These are phyloP conservation scores for Philopotamus ludificatus DNA, from an alignment of 1,140 invertebrate species.

Conservation along the genomic window DNA sequence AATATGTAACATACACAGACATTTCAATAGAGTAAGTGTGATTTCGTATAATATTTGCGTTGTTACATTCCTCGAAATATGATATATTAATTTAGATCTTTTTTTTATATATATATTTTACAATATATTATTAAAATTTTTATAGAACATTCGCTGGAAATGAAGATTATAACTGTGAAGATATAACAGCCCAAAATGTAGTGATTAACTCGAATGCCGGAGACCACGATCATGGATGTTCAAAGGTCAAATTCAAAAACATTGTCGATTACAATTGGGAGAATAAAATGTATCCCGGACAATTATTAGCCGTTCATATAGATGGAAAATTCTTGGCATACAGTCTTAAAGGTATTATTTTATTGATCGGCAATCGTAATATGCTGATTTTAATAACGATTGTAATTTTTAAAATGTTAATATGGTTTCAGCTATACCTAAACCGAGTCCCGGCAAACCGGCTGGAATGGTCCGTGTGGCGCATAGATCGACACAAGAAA, in stretches of 20 bases:
- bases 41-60: not conserved
- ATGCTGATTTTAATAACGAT: not conserved
- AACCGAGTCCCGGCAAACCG: conserved; percentile 60
- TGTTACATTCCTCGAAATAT: no score
- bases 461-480: conserved; percentile 82
- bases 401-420: conserved; percentile 7
- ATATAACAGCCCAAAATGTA: conserved; percentile 68
- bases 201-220: conserved; percentile 69
- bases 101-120: conserved; percentile 7
- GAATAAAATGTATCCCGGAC: conserved; percentile 78
- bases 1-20: not conserved
- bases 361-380: conserved; percentile 4
- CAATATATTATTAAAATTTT: conserved; percentile 7
- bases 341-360: conserved; percentile 75
- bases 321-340: conserved; percentile 86
- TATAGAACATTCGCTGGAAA: conserved; percentile 67
- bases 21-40: not conserved
- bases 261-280: conserved; percentile 94
- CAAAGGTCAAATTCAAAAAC: conserved; percentile 87
- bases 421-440: conserved; percentile 46
- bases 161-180: conserved; percentile 68
- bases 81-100: not conserved
- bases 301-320: conserved; percentile 85
- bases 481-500: conserved; percentile 68
- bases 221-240: conserved; percentile 72